Percentiles rank a stretch among this genome's conserved stretches.
Evolutionary conservation across 2,797 vertebrate species (phyloP).

Genomic region (Neosilurus hyrtlii): DNA sequence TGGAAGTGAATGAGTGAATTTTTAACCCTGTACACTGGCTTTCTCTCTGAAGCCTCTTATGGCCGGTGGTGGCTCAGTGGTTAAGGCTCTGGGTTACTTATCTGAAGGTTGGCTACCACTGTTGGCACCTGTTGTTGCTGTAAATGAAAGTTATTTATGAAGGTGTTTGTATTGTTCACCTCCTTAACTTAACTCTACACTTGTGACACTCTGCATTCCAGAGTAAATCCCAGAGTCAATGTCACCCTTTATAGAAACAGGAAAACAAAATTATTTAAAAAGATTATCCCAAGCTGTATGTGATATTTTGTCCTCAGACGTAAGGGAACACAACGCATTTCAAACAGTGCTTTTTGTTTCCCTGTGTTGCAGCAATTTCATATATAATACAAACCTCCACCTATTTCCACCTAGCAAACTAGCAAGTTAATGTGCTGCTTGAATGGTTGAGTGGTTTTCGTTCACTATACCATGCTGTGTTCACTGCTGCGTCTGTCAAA

Average conservation of each 20-base stretch:
- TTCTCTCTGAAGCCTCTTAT: no score
- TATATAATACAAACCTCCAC: neutral
- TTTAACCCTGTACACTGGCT: no score
- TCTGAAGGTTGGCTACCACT: no score
- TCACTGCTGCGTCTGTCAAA: constrained; percentile 12
- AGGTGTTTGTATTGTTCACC: no score
- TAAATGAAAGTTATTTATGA: no score
- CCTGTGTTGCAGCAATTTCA: neutral
- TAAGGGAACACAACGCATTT: neutral
- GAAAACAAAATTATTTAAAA: neutral
- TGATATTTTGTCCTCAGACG: neutral
- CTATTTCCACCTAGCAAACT: neutral
- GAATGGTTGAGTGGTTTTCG: constrained; percentile 14
- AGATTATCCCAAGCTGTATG: neutral
- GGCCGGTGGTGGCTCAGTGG: no score
- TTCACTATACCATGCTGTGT: neutral
- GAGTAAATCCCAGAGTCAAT: neutral
- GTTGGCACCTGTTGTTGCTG: no score
- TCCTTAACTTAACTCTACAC: no score
- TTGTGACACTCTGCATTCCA: no score
- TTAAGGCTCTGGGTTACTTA: no score
- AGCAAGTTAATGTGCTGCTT: constrained; percentile 8
- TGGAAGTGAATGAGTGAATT: no score
- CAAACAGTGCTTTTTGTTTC: neutral
- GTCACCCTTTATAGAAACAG: neutral